phyloP scores from a whole-genome alignment of 2,797 vertebrate species.

The Serranus cabrilla region DNA sequence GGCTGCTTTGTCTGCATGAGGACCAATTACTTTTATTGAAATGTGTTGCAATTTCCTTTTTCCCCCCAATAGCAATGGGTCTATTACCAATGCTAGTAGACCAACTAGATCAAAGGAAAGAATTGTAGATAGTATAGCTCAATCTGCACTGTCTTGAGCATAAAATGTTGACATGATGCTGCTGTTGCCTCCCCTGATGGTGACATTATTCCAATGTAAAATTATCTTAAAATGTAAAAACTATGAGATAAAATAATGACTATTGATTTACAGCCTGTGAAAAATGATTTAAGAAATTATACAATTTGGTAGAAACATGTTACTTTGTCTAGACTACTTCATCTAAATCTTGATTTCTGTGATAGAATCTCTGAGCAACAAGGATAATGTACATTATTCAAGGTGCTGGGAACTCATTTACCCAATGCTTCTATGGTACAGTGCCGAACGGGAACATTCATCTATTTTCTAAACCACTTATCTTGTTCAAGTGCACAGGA shows the following conservation, averaged over 20 bases:
- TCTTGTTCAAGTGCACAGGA: constrained; percentile 3
- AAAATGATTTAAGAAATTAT: not conserved
- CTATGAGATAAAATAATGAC: not conserved
- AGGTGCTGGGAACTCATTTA: not conserved
- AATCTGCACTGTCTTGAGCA: constrained; percentile 37
- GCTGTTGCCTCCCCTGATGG: constrained; percentile 73
- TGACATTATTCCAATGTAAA: constrained; percentile 78
- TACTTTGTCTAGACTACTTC: not conserved
- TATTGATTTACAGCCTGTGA: not conserved
- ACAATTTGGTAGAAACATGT: not conserved
- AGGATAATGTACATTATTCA: not conserved
- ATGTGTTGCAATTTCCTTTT: constrained; percentile 89
- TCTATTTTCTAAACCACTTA: constrained; percentile 1
- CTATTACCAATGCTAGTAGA: constrained; percentile 88
- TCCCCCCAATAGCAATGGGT: constrained; percentile 83
- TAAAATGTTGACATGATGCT: constrained; percentile 6
- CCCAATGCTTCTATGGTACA: not conserved
- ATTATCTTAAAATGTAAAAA: not conserved
- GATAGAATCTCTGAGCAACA: too few relatives aligned
- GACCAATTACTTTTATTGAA: constrained; percentile 91
- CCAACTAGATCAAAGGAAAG: constrained; percentile 82
- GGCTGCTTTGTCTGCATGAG: constrained; percentile 87
- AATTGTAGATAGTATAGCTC: constrained; percentile 27
- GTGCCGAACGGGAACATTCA: constrained; percentile 6
- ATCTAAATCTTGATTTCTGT: not conserved